Evolutionary conservation across 2,888 invertebrate species (phyloP), one percentile per base, ranked within the genome.

Genomic region (Pachymerium ferrugineum): DNA sequence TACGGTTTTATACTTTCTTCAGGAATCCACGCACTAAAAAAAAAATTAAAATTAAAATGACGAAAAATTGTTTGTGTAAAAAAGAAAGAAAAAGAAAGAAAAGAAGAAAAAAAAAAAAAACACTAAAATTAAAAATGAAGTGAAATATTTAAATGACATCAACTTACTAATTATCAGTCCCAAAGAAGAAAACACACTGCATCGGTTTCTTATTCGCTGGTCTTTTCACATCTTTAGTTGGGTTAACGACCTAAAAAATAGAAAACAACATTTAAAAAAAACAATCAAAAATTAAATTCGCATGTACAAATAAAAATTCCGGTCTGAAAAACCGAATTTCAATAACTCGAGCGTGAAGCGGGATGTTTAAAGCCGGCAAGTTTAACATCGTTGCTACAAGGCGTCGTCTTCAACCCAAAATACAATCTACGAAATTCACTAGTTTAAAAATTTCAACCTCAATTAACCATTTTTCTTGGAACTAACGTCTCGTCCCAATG

Each of bases 121-220:
- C 10, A n/a, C 14, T 12, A n/a, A 38, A 8, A n/a, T 38, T 3
- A 38, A 38, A 8, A 8, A 8, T 12, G 38, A 62, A 54, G 28
- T 25, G 28, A 47, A 47, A 1, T n/a, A n/a, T n/a, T n/a, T n/a
- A n/a, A n/a, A n/a, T n/a, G n/a, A n/a, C 22, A 25, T 12, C 54
- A 76, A 90, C 95, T 93, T 87, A 95, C 95, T 92, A 94, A 83
- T 96, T 94, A 80, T 93, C 91, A n/a, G 92, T 89, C 74, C 96
- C 96, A 84, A 94, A 96, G 86, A 96, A 97, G 84, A 90, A 95
- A 77, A 97, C 92, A 85, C 94, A 95, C 80, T 91, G 90, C 70
- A 88, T 88, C 74, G 86, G 86, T 78, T 91, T 90, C 82, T 91
- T 93, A 74, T 81, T 81, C 22, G 88, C 86, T 22, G 90, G 90